Conservation (phyloP, 2,888 invertebrate genomes). For the Rhingia rostrata region DNA sequence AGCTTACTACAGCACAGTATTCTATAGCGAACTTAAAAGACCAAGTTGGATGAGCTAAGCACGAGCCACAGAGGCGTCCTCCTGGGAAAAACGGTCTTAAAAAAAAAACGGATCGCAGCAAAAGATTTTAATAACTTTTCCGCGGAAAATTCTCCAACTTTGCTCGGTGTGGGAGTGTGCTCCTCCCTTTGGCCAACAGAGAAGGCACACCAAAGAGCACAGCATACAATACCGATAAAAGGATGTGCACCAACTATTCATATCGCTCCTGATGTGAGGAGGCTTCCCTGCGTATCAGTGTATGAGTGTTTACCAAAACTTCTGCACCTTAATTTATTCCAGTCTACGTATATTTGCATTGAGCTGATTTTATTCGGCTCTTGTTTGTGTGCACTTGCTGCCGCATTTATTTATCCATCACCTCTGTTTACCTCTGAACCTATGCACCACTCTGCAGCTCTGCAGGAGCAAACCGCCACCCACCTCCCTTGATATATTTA, state of each 20-base stretch:
- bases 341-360: conserved; percentile 49
- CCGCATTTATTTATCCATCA: conserved; percentile 50
- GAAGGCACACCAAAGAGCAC: conserved; percentile 10
- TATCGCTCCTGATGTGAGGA: conserved; percentile 20
- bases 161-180: background rate
- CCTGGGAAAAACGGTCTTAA: background rate
- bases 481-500: conserved; percentile 42
- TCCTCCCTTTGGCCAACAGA: conserved; percentile 6
- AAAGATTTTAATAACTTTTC: conserved; percentile 73
- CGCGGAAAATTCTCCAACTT: conserved; percentile 60
- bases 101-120: conserved; percentile 24
- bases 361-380: conserved; percentile 59
- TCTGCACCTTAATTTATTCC: conserved; percentile 52
- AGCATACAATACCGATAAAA: background rate
- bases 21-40: conserved; percentile 51
- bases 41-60: conserved; percentile 28
- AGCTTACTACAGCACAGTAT: background rate
- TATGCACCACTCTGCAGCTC: background rate
- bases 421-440: background rate
- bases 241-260: conserved; percentile 43
- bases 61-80: conserved; percentile 7
- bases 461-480: background rate
- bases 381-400: conserved; percentile 19
- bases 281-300: conserved; percentile 4
- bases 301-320: background rate